phyloP scores from a whole-genome alignment of 64 coral and sea anemone genomes.

The Dendrophyllia cribrosa region DNA sequence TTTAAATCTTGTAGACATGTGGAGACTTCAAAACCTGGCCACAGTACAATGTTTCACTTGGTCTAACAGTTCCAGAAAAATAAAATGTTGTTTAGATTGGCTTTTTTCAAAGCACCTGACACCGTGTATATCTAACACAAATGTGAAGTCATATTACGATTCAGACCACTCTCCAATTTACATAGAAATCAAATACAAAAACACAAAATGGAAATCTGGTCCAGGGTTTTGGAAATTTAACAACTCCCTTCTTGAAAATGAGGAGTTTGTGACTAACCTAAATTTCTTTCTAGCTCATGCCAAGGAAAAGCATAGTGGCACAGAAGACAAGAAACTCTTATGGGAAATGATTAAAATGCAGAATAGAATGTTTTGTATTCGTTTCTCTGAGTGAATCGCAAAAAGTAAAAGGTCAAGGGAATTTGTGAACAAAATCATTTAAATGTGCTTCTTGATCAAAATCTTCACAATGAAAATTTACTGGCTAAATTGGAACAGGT shows the following conservation, averaged over 20 bases:
- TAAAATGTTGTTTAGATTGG: conserved; percentile 4
- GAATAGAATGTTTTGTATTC: neutral
- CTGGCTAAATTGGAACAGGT: neutral
- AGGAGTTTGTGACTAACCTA: neutral
- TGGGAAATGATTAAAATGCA: neutral
- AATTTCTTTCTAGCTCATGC: neutral
- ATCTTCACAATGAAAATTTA: too few relatives aligned
- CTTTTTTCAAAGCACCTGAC: neutral
- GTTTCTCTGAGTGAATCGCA: neutral
- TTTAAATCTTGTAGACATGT: conserved; percentile 1
- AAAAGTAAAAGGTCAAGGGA: neutral
- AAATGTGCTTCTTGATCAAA: neutral
- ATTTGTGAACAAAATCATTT: neutral
- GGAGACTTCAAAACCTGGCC: neutral
- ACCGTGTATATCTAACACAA: neutral
- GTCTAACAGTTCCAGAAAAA: neutral
- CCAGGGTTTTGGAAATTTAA: too few relatives aligned
- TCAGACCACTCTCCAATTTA: neutral
- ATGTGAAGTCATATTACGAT: conserved; percentile 14
- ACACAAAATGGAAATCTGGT: too few relatives aligned
- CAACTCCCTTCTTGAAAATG: neutral
- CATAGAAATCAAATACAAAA: neutral
- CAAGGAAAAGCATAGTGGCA: neutral
- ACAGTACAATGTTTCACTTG: neutral
- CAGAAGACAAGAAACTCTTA: neutral